Base-by-base conservation (phyloP, 2,113 vertebrate genomes). In the Brachirus orientalis region DNA sequence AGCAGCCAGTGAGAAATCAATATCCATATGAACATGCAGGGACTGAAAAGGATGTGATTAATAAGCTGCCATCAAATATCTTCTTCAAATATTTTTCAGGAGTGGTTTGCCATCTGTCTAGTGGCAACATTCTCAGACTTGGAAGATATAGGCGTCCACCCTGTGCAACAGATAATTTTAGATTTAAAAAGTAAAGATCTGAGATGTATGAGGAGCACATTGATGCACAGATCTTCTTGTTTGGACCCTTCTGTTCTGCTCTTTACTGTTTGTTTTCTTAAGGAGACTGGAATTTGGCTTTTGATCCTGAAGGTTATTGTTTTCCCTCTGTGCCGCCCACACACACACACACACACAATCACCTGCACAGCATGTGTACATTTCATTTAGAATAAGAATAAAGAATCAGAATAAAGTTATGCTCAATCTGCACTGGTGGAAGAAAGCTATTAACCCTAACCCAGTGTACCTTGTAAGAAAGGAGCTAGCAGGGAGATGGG, bases 391-490 rank as follows among this genome's bases (percentile, higher is more conserved):
- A n/a, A n/a, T n/a, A n/a, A n/a, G n/a, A n/a, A n/a, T n/a, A n/a
- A n/a, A n/a, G n/a, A n/a, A n/a, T n/a, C n/a, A n/a, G n/a, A 89
- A 86, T 76, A 72, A 84, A 87, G 80, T 82, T 82, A 67, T 75
- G 61, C 73, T 77, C 61, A 65, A 79, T 55, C 80, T 75, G 78
- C 79, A 85, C 86, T 20, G 53, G 69, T 80, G 71, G 72, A 58
- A 56, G 74, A 19, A n/a, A 38, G 84, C 85, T 90, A 92, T 90
- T 90, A 90, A 83, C 79, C 78, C 54, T 10, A 43, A 54, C 66
- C 80, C 48, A 51, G 76, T 66, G 56, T 60, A 40, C 83, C 83
- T 84, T 64, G 56, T 77, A 72, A 67, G 66, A 64, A 68, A 75
- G 75, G 46, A 82, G 56, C 69, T 52, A 45, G 70, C 71, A 62